Base-by-base conservation (phyloP, 2,888 invertebrate species). In the Neoascia interrupta region DNA sequence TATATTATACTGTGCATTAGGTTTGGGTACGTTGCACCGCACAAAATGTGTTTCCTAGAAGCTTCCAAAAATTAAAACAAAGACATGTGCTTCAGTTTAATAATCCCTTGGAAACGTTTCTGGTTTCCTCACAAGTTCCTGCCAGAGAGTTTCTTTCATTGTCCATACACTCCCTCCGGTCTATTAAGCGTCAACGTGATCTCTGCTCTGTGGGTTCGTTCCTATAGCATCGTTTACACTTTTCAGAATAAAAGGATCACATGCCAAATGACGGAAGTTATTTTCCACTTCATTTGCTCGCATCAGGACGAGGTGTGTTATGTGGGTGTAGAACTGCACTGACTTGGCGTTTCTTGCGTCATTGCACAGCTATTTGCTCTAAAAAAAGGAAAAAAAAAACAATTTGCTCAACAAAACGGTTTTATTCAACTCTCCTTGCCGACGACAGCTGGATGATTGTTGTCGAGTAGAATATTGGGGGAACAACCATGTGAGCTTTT, bases 281-380 rank as follows among this genome's bases (percentile, higher is more conserved):
- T 56, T 58, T 43, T 43, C 31, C 58, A 58, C 43, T 43, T 15
- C 11, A 58, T 58, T 43, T 43, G 21, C 11, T 41, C 41, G 19
- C 13, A 19, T 2, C n/a, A 3, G 58, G n/a, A 19, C 31, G 43
- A 23, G n/a, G n/a, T n/a, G n/a, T 41, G 56, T 56, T 28, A 6
- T 18, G 21, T 19, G 39, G 54, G 15, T 19, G 56, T 31, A 10
- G 5, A n/a, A n/a, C n/a, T n/a, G n/a, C n/a, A n/a, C n/a, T n/a
- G n/a, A n/a, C n/a, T n/a, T n/a, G 18, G 5, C 13, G 8, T 31
- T 1, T n/a, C n/a, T n/a, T 31, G 43, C 56, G 31, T 58, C 43
- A 58, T 43, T 19, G 43, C 41, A 58, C 18, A 31, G 13, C 19
- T 28, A 43, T 10, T 13, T 19, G n/a, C 31, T 11, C 19, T 3